Conservation (phyloP, 2,888 invertebrate genomes). For the Eremobia ochroleuca region DNA sequence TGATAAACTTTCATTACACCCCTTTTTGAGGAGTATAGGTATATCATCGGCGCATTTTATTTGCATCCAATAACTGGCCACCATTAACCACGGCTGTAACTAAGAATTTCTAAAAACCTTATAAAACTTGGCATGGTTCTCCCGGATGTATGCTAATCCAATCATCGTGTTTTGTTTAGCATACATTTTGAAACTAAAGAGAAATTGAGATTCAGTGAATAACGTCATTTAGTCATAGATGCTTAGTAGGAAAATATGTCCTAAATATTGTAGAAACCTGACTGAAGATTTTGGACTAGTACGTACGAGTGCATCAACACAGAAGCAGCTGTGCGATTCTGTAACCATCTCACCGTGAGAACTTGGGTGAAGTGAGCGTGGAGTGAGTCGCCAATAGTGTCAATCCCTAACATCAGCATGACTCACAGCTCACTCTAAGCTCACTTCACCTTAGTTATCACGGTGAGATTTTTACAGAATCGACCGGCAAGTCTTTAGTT, state of each 20-base stretch:
- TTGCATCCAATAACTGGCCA: neutral
- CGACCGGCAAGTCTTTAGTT: no score
- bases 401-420: no score
- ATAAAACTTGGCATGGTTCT: constrained; percentile 19
- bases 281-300: constrained; percentile 26
- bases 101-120: neutral
- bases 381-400: no score
- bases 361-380: no score
- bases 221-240: neutral
- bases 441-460: no score
- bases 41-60: neutral
- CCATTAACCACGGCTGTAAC: neutral
- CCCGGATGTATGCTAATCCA: constrained; percentile 18
- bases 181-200: constrained; percentile 4
- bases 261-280: neutral
- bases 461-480: no score
- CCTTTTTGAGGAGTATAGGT: neutral
- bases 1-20: neutral
- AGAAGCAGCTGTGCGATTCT: no score
- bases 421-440: no score
- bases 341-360: no score
- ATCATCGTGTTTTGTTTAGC: constrained; percentile 7
- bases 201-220: neutral
- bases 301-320: neutral
- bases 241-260: neutral